Evolutionary conservation across 2,797 vertebrate genomes (phyloP), one percentile per base, ranked within the genome.

Genomic region (Sciaenops ocellatus): DNA sequence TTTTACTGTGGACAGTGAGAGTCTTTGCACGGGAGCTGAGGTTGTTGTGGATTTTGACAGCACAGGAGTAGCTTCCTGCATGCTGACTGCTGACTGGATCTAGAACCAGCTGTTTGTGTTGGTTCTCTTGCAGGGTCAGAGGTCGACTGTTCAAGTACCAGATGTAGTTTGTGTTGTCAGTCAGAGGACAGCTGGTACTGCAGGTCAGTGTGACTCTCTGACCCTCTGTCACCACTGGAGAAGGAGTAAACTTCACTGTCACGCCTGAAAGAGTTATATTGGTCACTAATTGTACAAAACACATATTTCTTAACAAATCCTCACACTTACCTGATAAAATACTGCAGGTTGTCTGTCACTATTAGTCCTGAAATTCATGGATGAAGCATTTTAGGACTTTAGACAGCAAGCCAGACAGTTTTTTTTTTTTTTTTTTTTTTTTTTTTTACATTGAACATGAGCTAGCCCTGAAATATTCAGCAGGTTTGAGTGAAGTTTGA

Each of bases 11-110:
- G 28, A 82, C 79, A 4, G 57, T 82, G 11, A 85, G 80, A 44
- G 30, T 65, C 30, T 63, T 63, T 24, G 13, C 34, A n/a, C 0
- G 0, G 0, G 73, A 77, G 1, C 0, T 63, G n/a, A 42, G 26
- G 11, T 46, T 5, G 2, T 1, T 46, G 8, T 0, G 3, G 0
- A 38, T 17, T 11, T 11, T 9, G 6, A 67, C 34, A 9, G 50
- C 18, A 73, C 85, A 87, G 59, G 34, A 42, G 38, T 42, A 42
- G 59, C 8, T 61, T 22, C 59, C 59, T 61, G 59, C 59, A 22
- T 61, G 38, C 59, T 61, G 34, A 12, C 17, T 42, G 38, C 18
- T 22, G 59, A 42, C 59, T 12, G 11, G 34, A n/a, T 42, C 59
- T 15, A 61, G 59, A 42, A 61, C 38, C 59, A 46, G 41, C 22